phyloP scores from a whole-genome alignment of 2,888 invertebrate genomes.

The Acheta domesticus region DNA sequence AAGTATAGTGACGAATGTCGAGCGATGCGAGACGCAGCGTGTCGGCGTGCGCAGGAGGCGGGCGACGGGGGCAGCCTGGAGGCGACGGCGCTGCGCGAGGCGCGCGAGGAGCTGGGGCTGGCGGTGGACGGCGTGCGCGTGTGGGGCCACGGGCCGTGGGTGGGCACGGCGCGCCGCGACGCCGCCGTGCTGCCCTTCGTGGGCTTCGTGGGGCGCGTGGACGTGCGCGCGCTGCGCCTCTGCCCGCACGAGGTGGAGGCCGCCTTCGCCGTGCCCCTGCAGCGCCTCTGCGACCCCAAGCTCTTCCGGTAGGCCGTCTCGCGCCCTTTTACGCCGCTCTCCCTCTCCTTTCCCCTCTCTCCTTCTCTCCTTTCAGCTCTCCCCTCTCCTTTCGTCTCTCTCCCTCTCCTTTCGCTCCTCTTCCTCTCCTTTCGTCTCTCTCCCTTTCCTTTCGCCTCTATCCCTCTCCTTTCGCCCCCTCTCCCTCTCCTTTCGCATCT shows the following conservation, averaged over 20 bases:
- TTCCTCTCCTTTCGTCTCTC: no score
- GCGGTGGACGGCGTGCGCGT: slow-evolving; percentile 57
- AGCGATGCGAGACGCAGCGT: no score
- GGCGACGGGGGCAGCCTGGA: slow-evolving; percentile 45
- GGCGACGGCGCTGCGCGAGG: slow-evolving; percentile 78
- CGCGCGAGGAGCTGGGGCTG: slow-evolving; percentile 80
- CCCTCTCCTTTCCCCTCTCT: no score
- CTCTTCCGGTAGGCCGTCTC: not conserved
- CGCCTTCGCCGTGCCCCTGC: slow-evolving; percentile 67
- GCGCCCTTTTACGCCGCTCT: no score
- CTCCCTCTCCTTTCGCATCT: no score
- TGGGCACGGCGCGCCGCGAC: slow-evolving; percentile 53
- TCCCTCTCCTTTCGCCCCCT: no score
- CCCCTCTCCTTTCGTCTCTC: no score
- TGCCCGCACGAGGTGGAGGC: slow-evolving; percentile 72
- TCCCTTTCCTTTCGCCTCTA: no score
- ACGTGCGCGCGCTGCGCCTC: slow-evolving; percentile 56
- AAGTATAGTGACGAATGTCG: no score
- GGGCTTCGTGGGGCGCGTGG: slow-evolving; percentile 57
- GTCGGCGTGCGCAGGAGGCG: not conserved
- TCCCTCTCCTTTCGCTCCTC: no score
- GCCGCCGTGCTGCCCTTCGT: slow-evolving; percentile 69
- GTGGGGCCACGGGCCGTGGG: slow-evolving; percentile 61
- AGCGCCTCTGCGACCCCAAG: slow-evolving; percentile 59
- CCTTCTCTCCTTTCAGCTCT: no score